These are phyloP conservation scores for Diplodus puntazzo DNA, from an alignment of 2,797 vertebrate species.

Conservation along the genomic window DNA sequence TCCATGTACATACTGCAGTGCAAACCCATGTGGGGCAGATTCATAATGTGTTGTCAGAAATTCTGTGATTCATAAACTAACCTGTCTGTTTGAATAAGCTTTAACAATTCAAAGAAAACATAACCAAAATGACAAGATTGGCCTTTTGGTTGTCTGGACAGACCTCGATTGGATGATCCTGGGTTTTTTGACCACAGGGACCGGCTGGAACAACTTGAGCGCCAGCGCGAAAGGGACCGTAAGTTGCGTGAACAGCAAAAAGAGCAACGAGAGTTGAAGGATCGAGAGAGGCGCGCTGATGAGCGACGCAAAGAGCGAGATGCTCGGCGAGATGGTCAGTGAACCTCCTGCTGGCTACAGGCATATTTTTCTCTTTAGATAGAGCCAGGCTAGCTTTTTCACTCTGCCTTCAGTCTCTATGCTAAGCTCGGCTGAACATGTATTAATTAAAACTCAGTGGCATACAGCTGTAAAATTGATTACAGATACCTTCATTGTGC, in stretches of 20 bases:
- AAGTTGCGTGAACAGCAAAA: slow-evolving; percentile 95
- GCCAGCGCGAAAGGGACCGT: slow-evolving; percentile 92
- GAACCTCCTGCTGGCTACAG: background rate
- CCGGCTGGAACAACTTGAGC: slow-evolving; percentile 94
- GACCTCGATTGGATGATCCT: slow-evolving; percentile 70
- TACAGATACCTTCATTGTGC: background rate
- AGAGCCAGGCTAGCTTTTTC: background rate
- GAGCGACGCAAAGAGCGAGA: slow-evolving; percentile 94
- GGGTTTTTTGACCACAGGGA: slow-evolving; percentile 87
- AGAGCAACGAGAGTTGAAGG: slow-evolving; percentile 95
- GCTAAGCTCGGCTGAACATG: background rate
- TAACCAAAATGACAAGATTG: slow-evolving; percentile 60
- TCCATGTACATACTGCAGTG: background rate
- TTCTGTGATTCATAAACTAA: background rate
- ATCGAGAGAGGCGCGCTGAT: slow-evolving; percentile 92
- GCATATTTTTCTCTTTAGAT: background rate
- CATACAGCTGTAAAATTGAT: background rate
- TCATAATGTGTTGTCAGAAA: background rate
- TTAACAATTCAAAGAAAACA: slow-evolving; percentile 19
- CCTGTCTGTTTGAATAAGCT: slow-evolving; percentile 25
- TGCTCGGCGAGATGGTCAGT: slow-evolving; percentile 91
- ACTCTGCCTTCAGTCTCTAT: background rate
- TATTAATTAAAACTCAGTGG: background rate
- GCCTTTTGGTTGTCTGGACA: slow-evolving; percentile 74
- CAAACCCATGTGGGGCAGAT: background rate